phyloP scores from a whole-genome alignment of 2,888 invertebrate genomes.

The Drosophila silvestris region DNA sequence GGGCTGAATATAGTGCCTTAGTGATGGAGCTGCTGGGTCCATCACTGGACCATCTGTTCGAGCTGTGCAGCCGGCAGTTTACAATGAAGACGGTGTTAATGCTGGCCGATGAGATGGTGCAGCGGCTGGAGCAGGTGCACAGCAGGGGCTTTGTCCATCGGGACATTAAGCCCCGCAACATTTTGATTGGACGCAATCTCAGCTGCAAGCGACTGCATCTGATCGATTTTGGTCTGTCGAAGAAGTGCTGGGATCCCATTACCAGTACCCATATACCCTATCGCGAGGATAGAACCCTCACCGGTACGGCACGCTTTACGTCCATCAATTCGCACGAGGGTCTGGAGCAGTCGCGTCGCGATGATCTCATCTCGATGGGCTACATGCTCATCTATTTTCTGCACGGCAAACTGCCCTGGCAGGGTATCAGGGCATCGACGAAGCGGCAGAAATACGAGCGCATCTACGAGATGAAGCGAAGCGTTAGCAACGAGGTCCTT shows the following conservation, averaged over 20 bases:
- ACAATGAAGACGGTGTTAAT: slow-evolving; percentile 99
- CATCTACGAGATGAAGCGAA: slow-evolving; percentile 99
- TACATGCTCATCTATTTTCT: slow-evolving; percentile 99
- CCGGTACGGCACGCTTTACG: slow-evolving; percentile 90
- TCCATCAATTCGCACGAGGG: slow-evolving; percentile 99
- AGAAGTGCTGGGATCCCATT: slow-evolving; percentile 97
- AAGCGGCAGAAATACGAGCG: slow-evolving; percentile 99
- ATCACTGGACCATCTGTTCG: slow-evolving; percentile 97
- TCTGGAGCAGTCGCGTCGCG: slow-evolving; percentile 97
- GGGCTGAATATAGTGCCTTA: slow-evolving; percentile 99
- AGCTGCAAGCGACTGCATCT: slow-evolving; percentile 98
- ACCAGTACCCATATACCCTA: slow-evolving; percentile 98
- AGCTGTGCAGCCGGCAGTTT: slow-evolving; percentile 98
- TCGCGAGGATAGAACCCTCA: slow-evolving; percentile 99
- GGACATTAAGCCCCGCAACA: slow-evolving; percentile 98
- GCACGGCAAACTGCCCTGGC: slow-evolving; percentile 98
- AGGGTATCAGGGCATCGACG: slow-evolving; percentile 98
- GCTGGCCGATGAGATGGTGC: slow-evolving; percentile 97
- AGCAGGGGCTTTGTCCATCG: slow-evolving; percentile 98
- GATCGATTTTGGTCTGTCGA: slow-evolving; percentile 99
- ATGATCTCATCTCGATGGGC: slow-evolving; percentile 98
- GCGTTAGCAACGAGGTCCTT: slow-evolving; percentile 93
- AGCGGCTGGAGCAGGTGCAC: slow-evolving; percentile 98
- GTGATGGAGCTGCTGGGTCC: slow-evolving; percentile 99
- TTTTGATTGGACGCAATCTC: slow-evolving; percentile 98